Evolutionary conservation across 1,140 invertebrate genomes (phyloP), one percentile per base, ranked within the genome.

Genomic region (Steinernema khuongi): DNA sequence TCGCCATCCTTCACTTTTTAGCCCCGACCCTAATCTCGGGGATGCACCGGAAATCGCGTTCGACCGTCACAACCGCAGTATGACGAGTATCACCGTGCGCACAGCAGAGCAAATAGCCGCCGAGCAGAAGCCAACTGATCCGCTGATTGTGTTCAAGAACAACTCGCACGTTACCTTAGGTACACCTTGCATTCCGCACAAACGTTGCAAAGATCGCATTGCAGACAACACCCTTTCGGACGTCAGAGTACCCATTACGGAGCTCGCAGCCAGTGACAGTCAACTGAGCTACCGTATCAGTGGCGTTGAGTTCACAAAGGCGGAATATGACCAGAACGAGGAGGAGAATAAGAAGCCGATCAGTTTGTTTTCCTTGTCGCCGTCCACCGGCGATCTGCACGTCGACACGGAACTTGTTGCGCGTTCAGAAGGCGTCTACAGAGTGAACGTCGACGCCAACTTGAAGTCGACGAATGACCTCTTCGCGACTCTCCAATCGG

Each of bases 331-430:
- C 19, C 14, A 22, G 50, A 60, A 60, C 50, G 22, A n/a, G 14
- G 50, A 14, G 14, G 50, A 60, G 4, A 60, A 60, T 26, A 7
- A 11, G 50, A 60, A 60, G 19, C 50, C 19, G 7, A 22, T 60
- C 7, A 60, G 19, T 22, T 22, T 60, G 7, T 60, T 60, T 26
- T 60, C 50, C 14, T 26, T 60, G 50, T 60, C 50, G 19, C 50
- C 50, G 50, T n/a, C 50, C 50, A 60, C 50, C 26, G 50, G 50
- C 50, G 50, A 60, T 26, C 50, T 60, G 4, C 50, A 60, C 19
- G 26, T 60, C 11, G 50, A 60, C 26, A n/a, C 50, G 2, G 50
- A 60, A 7, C 11, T 60, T 4, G 19, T 22, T 4, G 19, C 11
- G 4, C 50, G 22, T 2, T 22, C 50, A 4, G 50, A 60, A 60